Percentiles rank a stretch among this genome's conserved stretches.
Evolutionary conservation across 2,797 vertebrate species (phyloP).

Genomic region (Lepus oiostolus): DNA sequence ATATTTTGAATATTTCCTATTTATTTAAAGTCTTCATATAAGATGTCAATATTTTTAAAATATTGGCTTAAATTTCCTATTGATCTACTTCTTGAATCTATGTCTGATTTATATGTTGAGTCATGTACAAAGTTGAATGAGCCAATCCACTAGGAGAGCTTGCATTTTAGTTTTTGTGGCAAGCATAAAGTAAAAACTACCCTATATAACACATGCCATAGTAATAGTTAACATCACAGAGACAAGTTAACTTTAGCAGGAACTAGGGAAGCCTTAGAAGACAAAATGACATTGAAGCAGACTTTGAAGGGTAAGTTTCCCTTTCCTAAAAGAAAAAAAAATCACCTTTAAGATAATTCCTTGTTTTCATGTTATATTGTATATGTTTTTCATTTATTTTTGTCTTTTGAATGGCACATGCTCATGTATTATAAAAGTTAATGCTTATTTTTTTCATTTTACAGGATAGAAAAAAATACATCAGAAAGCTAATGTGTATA

Average conservation of each 20-base stretch:
- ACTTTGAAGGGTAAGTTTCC: background rate
- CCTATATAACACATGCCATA: background rate
- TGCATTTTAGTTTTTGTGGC: background rate
- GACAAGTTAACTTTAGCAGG: background rate
- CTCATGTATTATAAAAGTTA: background rate
- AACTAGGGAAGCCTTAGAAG: background rate
- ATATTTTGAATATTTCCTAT: constrained; percentile 7
- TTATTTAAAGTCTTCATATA: background rate
- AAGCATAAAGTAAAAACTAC: background rate
- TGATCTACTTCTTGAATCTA: background rate
- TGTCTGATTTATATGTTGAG: background rate
- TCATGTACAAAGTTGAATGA: background rate
- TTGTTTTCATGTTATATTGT: constrained; percentile 7
- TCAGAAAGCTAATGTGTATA: background rate
- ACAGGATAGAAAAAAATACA: background rate
- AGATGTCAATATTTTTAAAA: background rate
- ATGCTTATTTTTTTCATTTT: constrained; percentile 27
- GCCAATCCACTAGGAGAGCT: background rate
- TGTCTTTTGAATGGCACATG: background rate
- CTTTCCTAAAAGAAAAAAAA: background rate
- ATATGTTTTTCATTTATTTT: background rate
- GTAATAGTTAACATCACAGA: background rate
- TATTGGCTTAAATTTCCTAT: background rate
- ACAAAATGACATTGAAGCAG: background rate
- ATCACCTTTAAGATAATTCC: background rate